phyloP scores from a whole-genome alignment of 1,140 invertebrate genomes.

The Mylabris phalerata region DNA sequence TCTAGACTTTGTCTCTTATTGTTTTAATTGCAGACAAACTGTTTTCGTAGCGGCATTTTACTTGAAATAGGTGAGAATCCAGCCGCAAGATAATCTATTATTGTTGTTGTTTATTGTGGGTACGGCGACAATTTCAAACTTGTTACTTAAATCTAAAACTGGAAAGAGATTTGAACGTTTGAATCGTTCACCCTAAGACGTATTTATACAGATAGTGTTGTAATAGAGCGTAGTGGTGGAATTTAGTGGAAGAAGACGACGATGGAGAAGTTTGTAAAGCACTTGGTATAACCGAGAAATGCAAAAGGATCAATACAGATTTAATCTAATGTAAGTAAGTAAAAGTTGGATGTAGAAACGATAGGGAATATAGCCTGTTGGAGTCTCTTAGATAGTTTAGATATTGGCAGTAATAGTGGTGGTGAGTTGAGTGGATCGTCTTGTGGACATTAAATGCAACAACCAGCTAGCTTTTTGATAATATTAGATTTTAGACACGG shows the following conservation, averaged over 20 bases:
- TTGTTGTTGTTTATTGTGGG: background rate
- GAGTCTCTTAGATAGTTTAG: background rate
- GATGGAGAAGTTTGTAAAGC: too few relatives aligned
- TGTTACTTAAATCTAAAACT: background rate
- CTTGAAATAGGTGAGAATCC: background rate
- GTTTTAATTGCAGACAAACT: background rate
- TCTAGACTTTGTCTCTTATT: constrained; percentile 10
- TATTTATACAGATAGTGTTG: background rate
- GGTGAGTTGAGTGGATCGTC: too few relatives aligned
- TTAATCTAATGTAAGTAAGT: constrained; percentile 16
- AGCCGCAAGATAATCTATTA: background rate
- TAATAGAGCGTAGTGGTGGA: background rate
- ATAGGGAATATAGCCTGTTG: constrained; percentile 4
- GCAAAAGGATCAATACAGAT: constrained; percentile 19
- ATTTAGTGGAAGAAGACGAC: constrained; percentile 10
- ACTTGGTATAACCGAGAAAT: constrained; percentile 5
- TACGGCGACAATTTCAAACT: background rate
- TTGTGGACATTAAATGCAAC: constrained; percentile 11
- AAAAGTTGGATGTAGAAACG: constrained; percentile 11
- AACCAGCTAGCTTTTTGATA: constrained; percentile 7
- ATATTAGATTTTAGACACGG: constrained; percentile 15
- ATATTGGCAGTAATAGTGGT: background rate
- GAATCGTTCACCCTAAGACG: background rate
- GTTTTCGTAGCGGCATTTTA: background rate
- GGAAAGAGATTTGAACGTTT: background rate